A percentile compares a stretch with the other conserved stretches of the same genome.
phyloP scores from a whole-genome alignment of 2,888 invertebrate species.

The Platerodrilus igneus region DNA sequence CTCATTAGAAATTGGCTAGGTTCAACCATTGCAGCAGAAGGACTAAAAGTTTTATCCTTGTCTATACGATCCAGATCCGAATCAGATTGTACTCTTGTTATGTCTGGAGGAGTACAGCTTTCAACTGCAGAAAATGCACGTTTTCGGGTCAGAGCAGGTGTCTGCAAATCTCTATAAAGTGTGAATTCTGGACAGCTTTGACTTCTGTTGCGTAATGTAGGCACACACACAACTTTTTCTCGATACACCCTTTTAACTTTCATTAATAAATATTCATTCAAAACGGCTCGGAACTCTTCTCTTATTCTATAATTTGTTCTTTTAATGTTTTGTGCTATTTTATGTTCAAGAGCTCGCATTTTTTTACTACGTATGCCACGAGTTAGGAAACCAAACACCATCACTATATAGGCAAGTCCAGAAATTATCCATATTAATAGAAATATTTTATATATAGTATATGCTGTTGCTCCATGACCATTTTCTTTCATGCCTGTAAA shows the following conservation, averaged over 20 bases:
- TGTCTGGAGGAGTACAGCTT: constrained; percentile 32
- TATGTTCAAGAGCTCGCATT: constrained; percentile 69
- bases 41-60: constrained; percentile 67
- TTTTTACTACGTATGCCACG: constrained; percentile 72
- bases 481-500: constrained; percentile 37
- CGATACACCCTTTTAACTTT: constrained; percentile 74
- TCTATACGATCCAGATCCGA: constrained; percentile 75
- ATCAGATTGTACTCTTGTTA: constrained; percentile 68
- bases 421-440: constrained; percentile 87
- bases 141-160: constrained; percentile 46
- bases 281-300: constrained; percentile 40
- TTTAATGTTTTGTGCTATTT: constrained; percentile 70
- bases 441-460: constrained; percentile 72
- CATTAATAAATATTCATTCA: constrained; percentile 69
- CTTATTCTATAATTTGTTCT: constrained; percentile 74
- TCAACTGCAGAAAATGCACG: constrained; percentile 64
- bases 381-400: constrained; percentile 83
- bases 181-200: constrained; percentile 71
- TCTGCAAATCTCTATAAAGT: constrained; percentile 50
- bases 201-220: constrained; percentile 52
- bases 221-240: constrained; percentile 50
- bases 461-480: constrained; percentile 56
- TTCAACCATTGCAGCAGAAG: constrained; percentile 65
- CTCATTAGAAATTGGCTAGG: constrained; percentile 72
- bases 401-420: constrained; percentile 84